Conservation (phyloP, 2,113 vertebrate genomes). For the Chascanopsetta lugubris region DNA sequence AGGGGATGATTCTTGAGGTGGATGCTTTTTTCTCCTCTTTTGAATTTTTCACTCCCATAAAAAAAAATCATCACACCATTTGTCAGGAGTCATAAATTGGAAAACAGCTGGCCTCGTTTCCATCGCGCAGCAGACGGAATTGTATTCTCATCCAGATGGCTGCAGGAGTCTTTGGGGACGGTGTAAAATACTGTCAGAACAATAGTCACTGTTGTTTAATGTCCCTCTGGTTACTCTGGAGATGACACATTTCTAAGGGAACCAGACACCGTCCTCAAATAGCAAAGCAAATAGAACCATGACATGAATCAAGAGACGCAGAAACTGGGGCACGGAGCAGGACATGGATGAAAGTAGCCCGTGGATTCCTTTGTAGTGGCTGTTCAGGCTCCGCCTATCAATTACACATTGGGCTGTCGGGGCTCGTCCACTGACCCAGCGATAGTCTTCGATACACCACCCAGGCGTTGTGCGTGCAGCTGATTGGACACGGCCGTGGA, state of each 20-base stretch:
- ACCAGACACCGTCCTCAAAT: background rate
- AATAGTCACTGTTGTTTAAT: background rate
- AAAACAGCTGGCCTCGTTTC: background rate
- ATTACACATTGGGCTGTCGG: conserved; percentile 22
- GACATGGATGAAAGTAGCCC: background rate
- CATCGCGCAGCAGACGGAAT: background rate
- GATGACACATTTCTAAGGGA: background rate
- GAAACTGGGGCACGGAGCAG: background rate
- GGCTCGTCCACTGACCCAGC: conserved; percentile 34
- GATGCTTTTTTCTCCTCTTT: background rate
- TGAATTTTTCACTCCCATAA: background rate
- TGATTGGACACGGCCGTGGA: conserved; percentile 16
- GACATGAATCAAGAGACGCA: background rate
- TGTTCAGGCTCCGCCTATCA: conserved; percentile 26
- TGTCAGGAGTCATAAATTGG: background rate
- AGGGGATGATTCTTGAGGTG: too few relatives aligned
- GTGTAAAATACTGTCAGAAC: background rate
- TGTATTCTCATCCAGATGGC: background rate
- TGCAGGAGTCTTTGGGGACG: background rate
- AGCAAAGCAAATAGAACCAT: background rate
- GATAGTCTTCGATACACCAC: conserved; percentile 18
- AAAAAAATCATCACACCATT: too few relatives aligned
- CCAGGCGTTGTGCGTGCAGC: conserved; percentile 26
- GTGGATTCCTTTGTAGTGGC: conserved; percentile 2
- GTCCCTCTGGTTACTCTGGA: background rate